A percentile compares a stretch with the other conserved stretches of the same genome.
Evolutionary conservation across 2,113 vertebrate genomes (phyloP).

Genomic region (Quiscalus mexicanus): DNA sequence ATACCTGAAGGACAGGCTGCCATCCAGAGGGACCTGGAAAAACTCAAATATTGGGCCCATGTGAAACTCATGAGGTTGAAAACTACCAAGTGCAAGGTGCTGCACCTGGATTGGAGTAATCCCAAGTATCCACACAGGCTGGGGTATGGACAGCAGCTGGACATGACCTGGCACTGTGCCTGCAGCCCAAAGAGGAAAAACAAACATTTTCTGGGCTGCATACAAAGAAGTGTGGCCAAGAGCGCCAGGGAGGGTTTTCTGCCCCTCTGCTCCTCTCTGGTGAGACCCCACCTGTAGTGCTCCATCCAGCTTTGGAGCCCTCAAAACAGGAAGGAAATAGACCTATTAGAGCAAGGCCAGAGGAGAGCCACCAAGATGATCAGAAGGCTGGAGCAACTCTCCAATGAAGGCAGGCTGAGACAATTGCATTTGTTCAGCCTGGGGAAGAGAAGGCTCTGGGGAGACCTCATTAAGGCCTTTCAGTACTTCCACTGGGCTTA

Average conservation of each 20-base stretch:
- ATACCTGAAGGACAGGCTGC: neutral
- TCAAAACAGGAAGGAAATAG: neutral
- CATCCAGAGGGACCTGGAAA: neutral
- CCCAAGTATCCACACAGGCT: neutral
- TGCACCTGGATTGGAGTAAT: neutral
- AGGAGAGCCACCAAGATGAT: neutral
- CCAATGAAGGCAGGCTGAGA: neutral
- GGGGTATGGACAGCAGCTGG: neutral
- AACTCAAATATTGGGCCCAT: neutral
- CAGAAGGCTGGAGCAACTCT: neutral
- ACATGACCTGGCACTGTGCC: neutral
- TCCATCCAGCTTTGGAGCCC: neutral
- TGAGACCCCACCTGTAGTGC: neutral
- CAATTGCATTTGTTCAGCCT: neutral
- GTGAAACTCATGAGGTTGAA: neutral
- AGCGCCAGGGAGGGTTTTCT: neutral
- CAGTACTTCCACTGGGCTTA: neutral
- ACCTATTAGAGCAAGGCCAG: neutral
- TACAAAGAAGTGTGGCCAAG: fast-evolving
- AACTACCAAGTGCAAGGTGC: neutral
- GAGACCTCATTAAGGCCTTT: neutral
- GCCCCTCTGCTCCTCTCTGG: fast-evolving
- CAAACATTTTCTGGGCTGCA: neutral
- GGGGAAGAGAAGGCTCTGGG: neutral
- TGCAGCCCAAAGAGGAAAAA: neutral